A percentile compares a stretch with the other conserved stretches of the same genome.
These are phyloP conservation scores for Catamblyrhynchus diadema DNA, from an alignment of 2,797 vertebrate genomes.

Conservation along the genomic window DNA sequence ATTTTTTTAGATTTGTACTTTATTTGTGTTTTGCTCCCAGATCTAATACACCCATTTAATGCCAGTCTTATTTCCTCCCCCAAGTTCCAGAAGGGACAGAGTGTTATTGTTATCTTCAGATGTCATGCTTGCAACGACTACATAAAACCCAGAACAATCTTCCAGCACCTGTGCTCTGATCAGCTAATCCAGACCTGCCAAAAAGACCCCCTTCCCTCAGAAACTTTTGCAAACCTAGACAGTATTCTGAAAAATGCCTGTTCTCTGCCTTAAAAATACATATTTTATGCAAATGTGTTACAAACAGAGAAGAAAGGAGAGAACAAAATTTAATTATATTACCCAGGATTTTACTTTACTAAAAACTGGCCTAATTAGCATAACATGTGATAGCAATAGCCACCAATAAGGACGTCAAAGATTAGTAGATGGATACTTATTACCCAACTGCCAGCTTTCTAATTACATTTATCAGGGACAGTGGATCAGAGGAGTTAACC, in stretches of 20 bases:
- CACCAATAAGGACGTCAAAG: background rate
- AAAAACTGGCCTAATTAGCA: background rate
- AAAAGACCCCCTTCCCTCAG: background rate
- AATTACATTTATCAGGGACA: background rate
- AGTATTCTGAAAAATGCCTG: background rate
- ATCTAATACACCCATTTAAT: background rate
- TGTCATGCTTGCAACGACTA: rapidly evolving
- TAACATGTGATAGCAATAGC: background rate
- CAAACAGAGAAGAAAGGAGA: background rate
- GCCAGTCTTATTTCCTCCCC: background rate
- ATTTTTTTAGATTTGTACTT: background rate
- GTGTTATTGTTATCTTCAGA: background rate
- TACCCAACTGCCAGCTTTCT: background rate
- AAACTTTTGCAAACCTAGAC: background rate
- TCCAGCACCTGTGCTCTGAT: background rate
- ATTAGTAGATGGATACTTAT: background rate
- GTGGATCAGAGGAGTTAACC: background rate
- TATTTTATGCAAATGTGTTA: background rate
- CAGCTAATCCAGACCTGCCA: background rate
- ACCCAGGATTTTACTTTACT: background rate
- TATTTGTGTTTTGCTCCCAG: background rate
- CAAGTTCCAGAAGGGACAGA: background rate
- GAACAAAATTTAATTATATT: background rate
- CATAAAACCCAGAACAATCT: background rate
- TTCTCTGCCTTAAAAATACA: background rate